These are phyloP conservation scores for Hippocampus barbouri DNA, from an alignment of 2,113 vertebrate species.

Conservation along the genomic window DNA sequence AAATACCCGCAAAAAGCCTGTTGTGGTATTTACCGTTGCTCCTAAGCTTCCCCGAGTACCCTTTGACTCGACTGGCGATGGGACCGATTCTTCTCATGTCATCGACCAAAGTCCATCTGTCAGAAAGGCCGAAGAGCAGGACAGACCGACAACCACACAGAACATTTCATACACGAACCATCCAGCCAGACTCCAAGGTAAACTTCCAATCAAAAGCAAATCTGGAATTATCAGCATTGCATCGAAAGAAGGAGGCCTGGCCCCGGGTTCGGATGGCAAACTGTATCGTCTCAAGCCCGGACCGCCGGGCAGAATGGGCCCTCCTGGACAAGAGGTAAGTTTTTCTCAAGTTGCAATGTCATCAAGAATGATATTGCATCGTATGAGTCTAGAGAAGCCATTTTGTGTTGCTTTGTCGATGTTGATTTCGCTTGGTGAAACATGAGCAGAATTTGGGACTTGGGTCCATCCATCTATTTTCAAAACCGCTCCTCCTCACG, in stretches of 20 bases:
- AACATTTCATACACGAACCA: slow-evolving; percentile 7
- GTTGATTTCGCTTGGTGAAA: neutral
- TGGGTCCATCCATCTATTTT: no score
- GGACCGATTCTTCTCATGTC: neutral
- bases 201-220: slow-evolving; percentile 10
- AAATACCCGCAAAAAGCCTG: slow-evolving; percentile 45
- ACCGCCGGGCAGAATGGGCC: slow-evolving; percentile 69
- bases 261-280: slow-evolving; percentile 35
- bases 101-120: neutral
- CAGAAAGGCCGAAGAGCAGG: neutral
- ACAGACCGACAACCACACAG: slow-evolving; percentile 2
- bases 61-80: slow-evolving; percentile 33
- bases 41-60: slow-evolving; percentile 21
- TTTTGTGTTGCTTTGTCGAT: neutral
- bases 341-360: neutral
- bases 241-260: slow-evolving; percentile 25
- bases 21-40: neutral
- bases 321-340: slow-evolving; percentile 74
- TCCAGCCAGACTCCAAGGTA: neutral
- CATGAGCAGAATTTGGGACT: no score
- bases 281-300: slow-evolving; percentile 58
- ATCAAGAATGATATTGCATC: neutral
- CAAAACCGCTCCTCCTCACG: no score
- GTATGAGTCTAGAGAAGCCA: neutral
- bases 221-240: slow-evolving; percentile 27